These are phyloP conservation scores for Pseudococcus viburni DNA, from an alignment of 2,888 invertebrate genomes.

Conservation along the genomic window DNA sequence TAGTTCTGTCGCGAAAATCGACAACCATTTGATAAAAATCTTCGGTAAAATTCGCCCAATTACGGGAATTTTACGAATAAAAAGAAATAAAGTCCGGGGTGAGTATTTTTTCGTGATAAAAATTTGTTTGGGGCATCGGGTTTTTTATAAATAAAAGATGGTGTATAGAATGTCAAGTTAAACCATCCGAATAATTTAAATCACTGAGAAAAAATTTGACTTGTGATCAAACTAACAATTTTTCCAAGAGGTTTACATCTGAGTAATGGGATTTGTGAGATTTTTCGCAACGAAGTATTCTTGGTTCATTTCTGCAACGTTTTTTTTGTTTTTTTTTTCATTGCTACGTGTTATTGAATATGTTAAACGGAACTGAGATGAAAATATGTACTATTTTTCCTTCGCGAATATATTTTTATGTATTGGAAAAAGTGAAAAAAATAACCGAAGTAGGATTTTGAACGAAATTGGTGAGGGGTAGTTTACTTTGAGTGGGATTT, in stretches of 20 bases:
- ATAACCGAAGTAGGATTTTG: no score
- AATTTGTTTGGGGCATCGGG: conserved; percentile 7
- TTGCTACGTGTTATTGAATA: neutral
- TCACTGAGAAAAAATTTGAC: neutral
- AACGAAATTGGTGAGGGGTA: no score
- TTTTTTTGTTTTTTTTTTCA: neutral
- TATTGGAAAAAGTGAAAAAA: no score
- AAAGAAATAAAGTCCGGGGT: neutral
- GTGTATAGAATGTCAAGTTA: conserved; percentile 4
- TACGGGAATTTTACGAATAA: neutral
- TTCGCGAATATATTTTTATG: no score
- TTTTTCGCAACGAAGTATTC: neutral
- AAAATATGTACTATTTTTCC: neutral
- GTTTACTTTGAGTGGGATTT: no score
- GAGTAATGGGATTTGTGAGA: conserved; percentile 28
- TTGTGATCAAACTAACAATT: conserved; percentile 13
- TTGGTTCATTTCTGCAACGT: neutral
- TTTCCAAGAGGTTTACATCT: neutral
- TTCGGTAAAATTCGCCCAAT: neutral
- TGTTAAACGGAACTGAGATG: neutral
- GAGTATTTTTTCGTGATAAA: neutral
- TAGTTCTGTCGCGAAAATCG: neutral
- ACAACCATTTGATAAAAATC: neutral
- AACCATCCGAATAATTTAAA: conserved; percentile 27
- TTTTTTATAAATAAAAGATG: conserved; percentile 4